phyloP scores from a whole-genome alignment of 2,888 invertebrate species.

The Eupeodes latifasciatus region DNA sequence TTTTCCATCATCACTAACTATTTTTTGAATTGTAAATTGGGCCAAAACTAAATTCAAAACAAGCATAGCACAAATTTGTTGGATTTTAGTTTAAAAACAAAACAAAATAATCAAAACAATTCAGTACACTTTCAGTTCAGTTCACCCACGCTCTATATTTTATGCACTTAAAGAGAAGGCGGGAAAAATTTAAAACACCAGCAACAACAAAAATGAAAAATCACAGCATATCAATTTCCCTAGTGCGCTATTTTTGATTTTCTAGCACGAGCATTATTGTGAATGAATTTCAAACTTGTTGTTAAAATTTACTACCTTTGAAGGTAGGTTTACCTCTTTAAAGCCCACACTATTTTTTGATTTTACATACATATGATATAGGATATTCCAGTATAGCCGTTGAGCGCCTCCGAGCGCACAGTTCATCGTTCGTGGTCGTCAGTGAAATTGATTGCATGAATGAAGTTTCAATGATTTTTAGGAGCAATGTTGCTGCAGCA shows the following conservation, averaged over 20 bases:
- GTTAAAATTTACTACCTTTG: background rate
- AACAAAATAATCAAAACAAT: conserved; percentile 32
- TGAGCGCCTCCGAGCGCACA: background rate
- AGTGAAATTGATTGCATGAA: conserved; percentile 2
- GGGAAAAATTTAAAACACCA: background rate
- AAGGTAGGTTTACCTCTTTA: background rate
- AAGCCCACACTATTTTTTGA: conserved; percentile 28
- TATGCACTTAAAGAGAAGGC: conserved; percentile 2
- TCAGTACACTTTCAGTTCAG: conserved; percentile 3
- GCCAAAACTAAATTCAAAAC: conserved; percentile 48
- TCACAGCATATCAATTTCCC: conserved; percentile 53
- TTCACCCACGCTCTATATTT: conserved; percentile 8
- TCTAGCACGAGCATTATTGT: conserved; percentile 24
- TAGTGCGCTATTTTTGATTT: conserved; percentile 46
- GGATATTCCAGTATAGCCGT: background rate
- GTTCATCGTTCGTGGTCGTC: background rate
- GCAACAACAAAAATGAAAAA: background rate
- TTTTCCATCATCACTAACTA: conserved; percentile 25
- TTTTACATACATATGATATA: conserved; percentile 24
- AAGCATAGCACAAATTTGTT: conserved; percentile 37
- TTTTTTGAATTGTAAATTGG: conserved; percentile 28
- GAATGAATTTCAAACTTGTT: conserved; percentile 39
- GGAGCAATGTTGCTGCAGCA: background rate
- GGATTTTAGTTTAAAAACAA: conserved; percentile 26
- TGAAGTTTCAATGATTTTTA: conserved; percentile 19